These are phyloP conservation scores for Nasonovia ribisnigri DNA, from an alignment of 2,888 invertebrate species.

Conservation along the genomic window DNA sequence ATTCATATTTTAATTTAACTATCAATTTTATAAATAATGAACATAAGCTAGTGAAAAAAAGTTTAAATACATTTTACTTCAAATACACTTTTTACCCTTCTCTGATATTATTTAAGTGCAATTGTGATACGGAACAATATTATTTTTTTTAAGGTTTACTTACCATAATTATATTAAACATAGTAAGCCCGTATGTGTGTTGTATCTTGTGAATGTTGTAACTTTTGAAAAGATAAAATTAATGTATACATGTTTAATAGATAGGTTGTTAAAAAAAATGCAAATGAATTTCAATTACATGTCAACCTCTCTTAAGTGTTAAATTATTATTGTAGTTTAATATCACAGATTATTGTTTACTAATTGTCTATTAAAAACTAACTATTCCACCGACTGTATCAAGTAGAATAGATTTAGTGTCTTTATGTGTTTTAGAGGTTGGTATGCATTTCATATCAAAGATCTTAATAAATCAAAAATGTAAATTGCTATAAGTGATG, in stretches of 20 bases:
- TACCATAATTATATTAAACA: slow-evolving; percentile 43
- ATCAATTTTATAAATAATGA: slow-evolving; percentile 35
- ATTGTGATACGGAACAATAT: slow-evolving; percentile 63
- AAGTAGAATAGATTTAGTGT: slow-evolving; percentile 26
- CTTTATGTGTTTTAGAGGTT: slow-evolving; percentile 37
- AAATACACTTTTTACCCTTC: slow-evolving; percentile 47
- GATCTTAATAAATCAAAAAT: slow-evolving; percentile 23
- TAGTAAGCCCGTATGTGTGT: slow-evolving; percentile 36
- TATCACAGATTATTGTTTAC: slow-evolving; percentile 4
- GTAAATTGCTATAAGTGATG: slow-evolving; percentile 38
- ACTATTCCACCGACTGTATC: slow-evolving; percentile 50
- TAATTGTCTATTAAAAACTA: slow-evolving; percentile 23
- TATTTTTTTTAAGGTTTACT: slow-evolving; percentile 60
- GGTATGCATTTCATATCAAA: slow-evolving; percentile 41
- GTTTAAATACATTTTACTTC: slow-evolving; percentile 16
- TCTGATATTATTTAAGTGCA: slow-evolving; percentile 50
- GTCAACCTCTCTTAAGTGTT: slow-evolving; percentile 17
- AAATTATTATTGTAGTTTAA: slow-evolving; percentile 43
- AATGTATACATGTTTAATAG: slow-evolving; percentile 7
- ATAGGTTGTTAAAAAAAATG: not conserved
- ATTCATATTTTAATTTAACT: slow-evolving; percentile 11
- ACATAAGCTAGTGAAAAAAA: not conserved
- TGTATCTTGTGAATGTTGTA: slow-evolving; percentile 51
- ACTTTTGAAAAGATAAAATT: not conserved
- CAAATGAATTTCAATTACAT: not conserved